phyloP scores from a whole-genome alignment of 2,888 invertebrate species.

The Apamea monoglypha region DNA sequence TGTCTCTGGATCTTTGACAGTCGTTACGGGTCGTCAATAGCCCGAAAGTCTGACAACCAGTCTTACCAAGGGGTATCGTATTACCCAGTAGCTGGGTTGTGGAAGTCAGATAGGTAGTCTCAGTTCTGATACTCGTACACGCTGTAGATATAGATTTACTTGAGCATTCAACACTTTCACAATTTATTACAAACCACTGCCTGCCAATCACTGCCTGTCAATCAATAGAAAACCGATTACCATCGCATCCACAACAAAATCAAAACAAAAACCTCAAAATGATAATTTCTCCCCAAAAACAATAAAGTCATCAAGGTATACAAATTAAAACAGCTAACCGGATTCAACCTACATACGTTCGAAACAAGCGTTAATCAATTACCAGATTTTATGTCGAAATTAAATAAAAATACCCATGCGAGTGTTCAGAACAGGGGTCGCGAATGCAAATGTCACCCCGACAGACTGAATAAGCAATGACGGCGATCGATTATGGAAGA shows the following conservation, averaged over 20 bases:
- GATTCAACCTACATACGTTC: slow-evolving; percentile 47
- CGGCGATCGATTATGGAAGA: slow-evolving; percentile 62
- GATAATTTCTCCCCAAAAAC: slow-evolving; percentile 34
- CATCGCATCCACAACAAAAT: neutral
- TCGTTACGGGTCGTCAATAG: no score
- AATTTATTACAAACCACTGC: neutral
- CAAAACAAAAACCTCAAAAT: slow-evolving; percentile 28
- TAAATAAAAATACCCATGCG: slow-evolving; percentile 62
- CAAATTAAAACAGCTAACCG: slow-evolving; percentile 39
- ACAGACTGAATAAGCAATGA: slow-evolving; percentile 67
- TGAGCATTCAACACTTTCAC: no score
- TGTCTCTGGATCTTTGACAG: no score
- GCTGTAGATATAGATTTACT: neutral
- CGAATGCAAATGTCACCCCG: slow-evolving; percentile 66
- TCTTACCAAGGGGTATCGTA: no score
- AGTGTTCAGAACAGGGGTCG: slow-evolving; percentile 48
- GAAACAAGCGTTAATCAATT: slow-evolving; percentile 66
- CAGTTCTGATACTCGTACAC: neutral
- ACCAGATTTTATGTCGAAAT: slow-evolving; percentile 60
- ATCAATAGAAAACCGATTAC: slow-evolving; percentile 20
- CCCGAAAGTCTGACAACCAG: no score
- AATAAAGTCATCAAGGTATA: slow-evolving; percentile 50
- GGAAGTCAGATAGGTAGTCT: no score
- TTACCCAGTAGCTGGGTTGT: no score
- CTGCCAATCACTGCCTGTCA: neutral